Evolutionary conservation across 2,888 invertebrate species (phyloP).

Genomic region (Dorcus parallelipipedus): DNA sequence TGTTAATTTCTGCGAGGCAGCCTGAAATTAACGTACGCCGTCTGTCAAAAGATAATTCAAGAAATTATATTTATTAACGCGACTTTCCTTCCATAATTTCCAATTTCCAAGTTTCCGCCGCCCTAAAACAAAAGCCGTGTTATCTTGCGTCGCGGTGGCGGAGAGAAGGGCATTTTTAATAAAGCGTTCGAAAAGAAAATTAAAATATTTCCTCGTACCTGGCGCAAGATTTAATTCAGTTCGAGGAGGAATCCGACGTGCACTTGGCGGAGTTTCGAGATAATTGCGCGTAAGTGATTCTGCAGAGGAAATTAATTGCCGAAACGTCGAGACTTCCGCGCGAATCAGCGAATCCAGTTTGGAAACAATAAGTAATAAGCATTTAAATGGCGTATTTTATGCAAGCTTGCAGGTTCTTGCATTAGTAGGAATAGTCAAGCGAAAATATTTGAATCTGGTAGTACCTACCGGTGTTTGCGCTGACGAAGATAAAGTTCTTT

Average conservation of each 20-base stretch:
- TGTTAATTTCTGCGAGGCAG: too few species aligned
- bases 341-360: slow-evolving; percentile 25
- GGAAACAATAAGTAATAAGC: slow-evolving; percentile 18
- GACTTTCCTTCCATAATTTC: neutral
- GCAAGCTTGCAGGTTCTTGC: too few species aligned
- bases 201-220: neutral
- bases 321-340: slow-evolving; percentile 29
- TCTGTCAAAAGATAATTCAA: neutral
- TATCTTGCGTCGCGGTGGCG: neutral
- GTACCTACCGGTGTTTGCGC: too few species aligned
- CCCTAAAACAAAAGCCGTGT: neutral
- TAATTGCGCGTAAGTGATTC: slow-evolving; percentile 24
- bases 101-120: neutral
- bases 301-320: slow-evolving; percentile 34
- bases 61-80: neutral
- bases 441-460: too few species aligned
- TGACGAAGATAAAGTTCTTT: too few species aligned
- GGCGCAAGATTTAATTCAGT: too few species aligned
- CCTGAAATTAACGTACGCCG: neutral
- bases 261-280: too few species aligned
- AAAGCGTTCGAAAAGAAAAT: slow-evolving; percentile 1
- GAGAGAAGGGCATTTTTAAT: neutral
- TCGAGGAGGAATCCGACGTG: too few species aligned
- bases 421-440: too few species aligned
- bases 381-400: neutral